Percentiles rank a stretch among this genome's conserved stretches.
Conservation (phyloP, 2,113 vertebrate species). For the Microcebus ravelobensis region DNA sequence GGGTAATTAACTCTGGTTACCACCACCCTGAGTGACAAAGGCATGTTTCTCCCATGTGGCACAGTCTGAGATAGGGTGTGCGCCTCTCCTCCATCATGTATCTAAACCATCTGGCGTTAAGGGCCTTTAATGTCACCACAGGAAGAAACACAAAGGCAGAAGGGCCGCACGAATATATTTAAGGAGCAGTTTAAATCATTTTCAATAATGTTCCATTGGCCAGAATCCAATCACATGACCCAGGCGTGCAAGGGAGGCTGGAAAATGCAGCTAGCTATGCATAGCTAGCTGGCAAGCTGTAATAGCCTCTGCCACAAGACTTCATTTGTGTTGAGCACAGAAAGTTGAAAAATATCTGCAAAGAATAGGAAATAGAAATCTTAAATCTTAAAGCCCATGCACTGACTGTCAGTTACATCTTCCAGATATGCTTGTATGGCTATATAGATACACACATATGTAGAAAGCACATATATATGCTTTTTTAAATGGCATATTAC, state of each 20-base stretch:
- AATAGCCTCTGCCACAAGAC: not conserved
- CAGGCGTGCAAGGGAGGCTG: not conserved
- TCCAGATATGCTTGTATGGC: not conserved
- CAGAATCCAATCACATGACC: not conserved
- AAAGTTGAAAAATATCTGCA: not conserved
- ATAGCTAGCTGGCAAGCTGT: not conserved
- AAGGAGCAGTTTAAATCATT: not conserved
- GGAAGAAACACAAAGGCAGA: not conserved
- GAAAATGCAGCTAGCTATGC: not conserved
- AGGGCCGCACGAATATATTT: not conserved
- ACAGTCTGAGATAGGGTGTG: fast-evolving
- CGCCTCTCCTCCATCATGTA: not conserved
- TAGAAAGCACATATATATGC: not conserved
- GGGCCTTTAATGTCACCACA: not conserved
- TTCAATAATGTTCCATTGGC: not conserved
- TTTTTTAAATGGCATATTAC: not conserved
- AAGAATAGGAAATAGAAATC: not conserved
- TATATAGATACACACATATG: not conserved
- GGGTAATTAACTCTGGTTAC: not conserved
- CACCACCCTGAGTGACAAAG: not conserved
- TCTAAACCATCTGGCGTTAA: not conserved
- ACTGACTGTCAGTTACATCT: not conserved
- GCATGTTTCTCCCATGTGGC: not conserved
- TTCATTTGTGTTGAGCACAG: not conserved
- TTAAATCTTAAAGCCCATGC: not conserved